phyloP scores from a whole-genome alignment of 2,113 vertebrate genomes.

The Protomyctophum bolini region DNA sequence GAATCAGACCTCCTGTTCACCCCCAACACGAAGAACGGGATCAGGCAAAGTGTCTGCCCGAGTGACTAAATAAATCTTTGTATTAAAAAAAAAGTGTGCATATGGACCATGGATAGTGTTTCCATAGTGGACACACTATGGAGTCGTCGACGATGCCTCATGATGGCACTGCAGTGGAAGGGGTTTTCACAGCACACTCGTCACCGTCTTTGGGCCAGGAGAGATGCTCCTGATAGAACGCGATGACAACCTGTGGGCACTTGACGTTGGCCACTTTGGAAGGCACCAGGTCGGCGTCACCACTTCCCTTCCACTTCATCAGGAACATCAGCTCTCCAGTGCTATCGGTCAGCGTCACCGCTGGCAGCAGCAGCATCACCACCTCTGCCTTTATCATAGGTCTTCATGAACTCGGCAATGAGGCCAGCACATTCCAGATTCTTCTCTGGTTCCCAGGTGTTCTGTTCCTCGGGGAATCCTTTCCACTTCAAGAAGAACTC shows the following conservation, averaged over 20 bases:
- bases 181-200: too few relatives aligned
- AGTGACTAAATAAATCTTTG: too few relatives aligned
- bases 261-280: conserved; percentile 97
- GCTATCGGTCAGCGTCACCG: conserved; percentile 84
- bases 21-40: too few relatives aligned
- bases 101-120: too few relatives aligned
- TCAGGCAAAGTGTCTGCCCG: too few relatives aligned
- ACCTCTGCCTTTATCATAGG: conserved; percentile 89
- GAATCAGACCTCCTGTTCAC: too few relatives aligned
- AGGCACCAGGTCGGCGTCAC: conserved; percentile 95
- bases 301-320: conserved; percentile 91
- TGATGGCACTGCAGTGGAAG: too few relatives aligned
- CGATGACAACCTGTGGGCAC: conserved; percentile 98
- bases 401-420: conserved; percentile 95
- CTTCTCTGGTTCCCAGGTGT: conserved; percentile 97
- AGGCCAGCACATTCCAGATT: conserved; percentile 95
- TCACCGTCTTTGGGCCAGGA: conserved; percentile 80
- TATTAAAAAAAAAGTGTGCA: too few relatives aligned
- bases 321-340: conserved; percentile 97
- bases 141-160: too few relatives aligned
- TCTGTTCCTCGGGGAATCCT: conserved; percentile 96
- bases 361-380: conserved; percentile 49
- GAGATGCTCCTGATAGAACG: conserved; percentile 96
- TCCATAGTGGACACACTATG: too few relatives aligned
- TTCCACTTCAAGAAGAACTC: conserved; percentile 98